These are phyloP conservation scores for Choloepus didactylus DNA, from an alignment of 2,797 vertebrate genomes.

Conservation along the genomic window DNA sequence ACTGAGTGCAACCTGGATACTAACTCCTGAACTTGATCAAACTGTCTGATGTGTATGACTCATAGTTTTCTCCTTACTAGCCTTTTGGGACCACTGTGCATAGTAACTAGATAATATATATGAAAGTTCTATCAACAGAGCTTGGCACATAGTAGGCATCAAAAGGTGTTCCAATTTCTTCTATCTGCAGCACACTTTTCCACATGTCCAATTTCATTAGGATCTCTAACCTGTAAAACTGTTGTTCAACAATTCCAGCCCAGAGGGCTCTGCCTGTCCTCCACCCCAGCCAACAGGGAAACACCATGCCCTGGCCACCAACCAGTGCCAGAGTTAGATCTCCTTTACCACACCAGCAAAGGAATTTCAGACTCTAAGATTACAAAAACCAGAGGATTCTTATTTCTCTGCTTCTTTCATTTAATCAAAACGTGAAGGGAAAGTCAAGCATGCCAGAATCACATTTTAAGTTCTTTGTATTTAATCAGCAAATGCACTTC, in stretches of 20 bases:
- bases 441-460: constrained; percentile 16
- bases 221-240: neutral
- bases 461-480: constrained; percentile 65
- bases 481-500: constrained; percentile 73
- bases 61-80: neutral
- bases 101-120: neutral
- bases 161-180: neutral
- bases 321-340: neutral
- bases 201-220: neutral
- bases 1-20: neutral
- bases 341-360: neutral
- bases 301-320: neutral
- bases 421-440: constrained; percentile 45
- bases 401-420: constrained; percentile 1
- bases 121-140: neutral
- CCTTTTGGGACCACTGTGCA: neutral
- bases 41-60: neutral
- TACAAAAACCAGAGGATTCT: neutral
- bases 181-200: neutral
- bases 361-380: constrained; percentile 6
- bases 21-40: neutral
- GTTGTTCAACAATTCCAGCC: neutral
- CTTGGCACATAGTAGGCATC: neutral
- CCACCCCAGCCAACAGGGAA: neutral
- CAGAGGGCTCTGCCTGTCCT: neutral